A percentile compares a stretch with the other conserved stretches of the same genome.
phyloP scores from a whole-genome alignment of 2,888 invertebrate genomes.

The Molanna angustata region DNA sequence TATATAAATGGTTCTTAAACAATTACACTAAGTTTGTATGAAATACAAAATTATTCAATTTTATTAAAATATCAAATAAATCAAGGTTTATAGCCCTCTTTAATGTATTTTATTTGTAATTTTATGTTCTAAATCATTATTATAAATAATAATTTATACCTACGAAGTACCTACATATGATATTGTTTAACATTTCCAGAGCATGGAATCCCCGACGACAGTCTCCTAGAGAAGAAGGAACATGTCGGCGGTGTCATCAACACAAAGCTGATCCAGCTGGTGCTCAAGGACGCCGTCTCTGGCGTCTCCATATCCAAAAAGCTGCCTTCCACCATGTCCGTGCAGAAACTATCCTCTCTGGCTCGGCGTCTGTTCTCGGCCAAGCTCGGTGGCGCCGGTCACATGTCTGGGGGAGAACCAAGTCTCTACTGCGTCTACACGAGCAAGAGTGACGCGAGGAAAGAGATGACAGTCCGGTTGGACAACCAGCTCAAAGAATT shows the following conservation, averaged over 20 bases:
- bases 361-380: slow-evolving; percentile 69
- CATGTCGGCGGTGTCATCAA: slow-evolving; percentile 59
- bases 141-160: no score
- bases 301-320: slow-evolving; percentile 66
- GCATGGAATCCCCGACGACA: slow-evolving; percentile 80
- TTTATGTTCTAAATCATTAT: no score
- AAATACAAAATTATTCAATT: no score
- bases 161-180: no score
- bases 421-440: slow-evolving; percentile 52
- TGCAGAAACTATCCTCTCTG: slow-evolving; percentile 79
- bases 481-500: slow-evolving; percentile 82
- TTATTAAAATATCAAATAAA: no score
- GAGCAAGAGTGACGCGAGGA: slow-evolving; percentile 50
- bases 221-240: slow-evolving; percentile 56
- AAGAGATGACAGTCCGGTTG: slow-evolving; percentile 67
- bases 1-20: no score
- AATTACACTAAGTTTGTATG: no score
- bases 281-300: slow-evolving; percentile 50
- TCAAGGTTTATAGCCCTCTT: no score
- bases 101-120: no score
- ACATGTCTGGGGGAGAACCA: slow-evolving; percentile 36
- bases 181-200: no score
- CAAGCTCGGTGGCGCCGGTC: slow-evolving; percentile 4
- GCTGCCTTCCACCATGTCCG: slow-evolving; percentile 72
- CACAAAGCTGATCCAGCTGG: slow-evolving; percentile 63